phyloP scores from a whole-genome alignment of 1,140 invertebrate genomes.

The Euborellia annulipes region DNA sequence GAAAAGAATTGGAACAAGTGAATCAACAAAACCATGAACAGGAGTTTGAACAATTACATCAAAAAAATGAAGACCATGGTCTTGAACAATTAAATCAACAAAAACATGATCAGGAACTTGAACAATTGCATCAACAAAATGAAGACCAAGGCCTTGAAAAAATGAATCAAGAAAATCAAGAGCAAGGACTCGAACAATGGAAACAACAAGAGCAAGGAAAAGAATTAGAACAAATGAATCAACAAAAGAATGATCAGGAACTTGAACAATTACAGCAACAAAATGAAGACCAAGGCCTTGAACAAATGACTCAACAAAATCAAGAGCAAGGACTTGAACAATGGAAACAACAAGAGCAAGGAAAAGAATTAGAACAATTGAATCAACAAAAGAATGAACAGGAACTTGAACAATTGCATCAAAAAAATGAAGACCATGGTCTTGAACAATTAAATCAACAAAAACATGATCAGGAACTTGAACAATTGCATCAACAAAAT shows the following conservation, averaged over 20 bases:
- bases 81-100: constrained; percentile 2
- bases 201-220: not conserved
- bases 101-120: constrained; percentile 3
- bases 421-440: no score
- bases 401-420: no score
- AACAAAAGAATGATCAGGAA: constrained; percentile 2
- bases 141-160: constrained; percentile 4
- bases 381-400: no score
- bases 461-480: no score
- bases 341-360: no score
- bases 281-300: no score
- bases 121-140: constrained; percentile 4
- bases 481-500: no score
- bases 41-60: not conserved
- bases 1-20: not conserved
- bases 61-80: constrained; percentile 3
- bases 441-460: not conserved
- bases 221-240: constrained; percentile 6
- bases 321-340: no score
- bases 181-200: not conserved
- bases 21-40: constrained; percentile 4
- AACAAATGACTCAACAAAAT: not conserved
- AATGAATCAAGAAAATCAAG: constrained; percentile 4
- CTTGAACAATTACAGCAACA: not conserved
- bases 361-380: no score